Evolutionary conservation across 2,113 vertebrate genomes (phyloP).

Genomic region (Penelope pileata): DNA sequence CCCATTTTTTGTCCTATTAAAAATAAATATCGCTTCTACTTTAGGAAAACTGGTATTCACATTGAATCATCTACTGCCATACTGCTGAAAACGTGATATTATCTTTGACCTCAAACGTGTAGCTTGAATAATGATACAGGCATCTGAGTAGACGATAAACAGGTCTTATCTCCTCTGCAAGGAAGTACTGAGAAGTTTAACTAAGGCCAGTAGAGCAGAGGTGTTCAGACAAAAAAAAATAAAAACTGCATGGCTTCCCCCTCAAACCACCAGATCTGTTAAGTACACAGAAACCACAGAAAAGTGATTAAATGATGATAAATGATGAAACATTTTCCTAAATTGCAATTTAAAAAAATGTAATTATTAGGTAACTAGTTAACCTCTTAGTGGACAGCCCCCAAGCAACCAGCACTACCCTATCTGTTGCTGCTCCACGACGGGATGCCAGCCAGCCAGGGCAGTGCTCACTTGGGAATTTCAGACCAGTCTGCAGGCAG

Average conservation of each 20-base stretch:
- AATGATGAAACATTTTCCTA: neutral
- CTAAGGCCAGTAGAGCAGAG: neutral
- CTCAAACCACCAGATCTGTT: too few species aligned
- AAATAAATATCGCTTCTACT: neutral
- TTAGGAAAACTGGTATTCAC: neutral
- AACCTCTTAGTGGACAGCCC: neutral
- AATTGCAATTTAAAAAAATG: neutral
- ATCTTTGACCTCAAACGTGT: neutral
- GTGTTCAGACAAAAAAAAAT: neutral
- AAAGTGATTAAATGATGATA: neutral
- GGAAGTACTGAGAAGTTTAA: neutral
- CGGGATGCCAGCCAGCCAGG: accelerated
- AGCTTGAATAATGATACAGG: neutral
- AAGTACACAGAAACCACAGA: neutral
- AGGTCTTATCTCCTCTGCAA: conserved; percentile 23
- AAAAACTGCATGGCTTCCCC: neutral
- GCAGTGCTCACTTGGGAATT: accelerated
- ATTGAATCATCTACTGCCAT: neutral
- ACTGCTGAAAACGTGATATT: neutral
- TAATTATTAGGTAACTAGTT: neutral
- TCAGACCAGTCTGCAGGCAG: neutral
- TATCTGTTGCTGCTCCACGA: neutral
- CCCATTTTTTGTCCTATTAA: neutral
- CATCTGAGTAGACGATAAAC: conserved; percentile 16
- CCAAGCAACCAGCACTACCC: neutral